A percentile compares a stretch with the other conserved stretches of the same genome.
These are phyloP conservation scores for Ophioderma brevispina DNA, from an alignment of 35 echinoderm and acorn worm species.

Conservation along the genomic window DNA sequence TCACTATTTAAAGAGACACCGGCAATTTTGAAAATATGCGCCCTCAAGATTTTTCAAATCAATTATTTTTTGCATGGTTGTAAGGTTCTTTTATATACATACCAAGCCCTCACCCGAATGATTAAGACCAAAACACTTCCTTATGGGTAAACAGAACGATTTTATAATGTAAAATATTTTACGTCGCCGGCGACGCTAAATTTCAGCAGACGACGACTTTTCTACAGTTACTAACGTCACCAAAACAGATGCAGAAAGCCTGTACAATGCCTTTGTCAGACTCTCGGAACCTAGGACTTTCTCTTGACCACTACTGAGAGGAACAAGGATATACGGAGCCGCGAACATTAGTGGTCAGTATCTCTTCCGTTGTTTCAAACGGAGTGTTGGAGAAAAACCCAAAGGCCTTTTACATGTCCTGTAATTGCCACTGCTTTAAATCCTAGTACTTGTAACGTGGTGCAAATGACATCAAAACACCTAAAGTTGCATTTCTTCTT, in stretches of 20 bases:
- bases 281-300: neutral
- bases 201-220: no score
- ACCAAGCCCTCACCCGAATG: no score
- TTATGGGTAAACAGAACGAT: no score
- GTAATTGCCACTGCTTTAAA: constrained; percentile 28
- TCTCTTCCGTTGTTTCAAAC: neutral
- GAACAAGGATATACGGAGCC: constrained; percentile 34
- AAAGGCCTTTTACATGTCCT: constrained; percentile 36
- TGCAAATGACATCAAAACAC: constrained; percentile 20
- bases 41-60: no score
- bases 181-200: no score
- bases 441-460: constrained; percentile 13
- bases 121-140: no score
- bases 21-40: no score
- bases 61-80: no score
- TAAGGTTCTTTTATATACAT: no score
- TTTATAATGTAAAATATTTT: no score
- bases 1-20: no score
- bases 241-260: constrained; percentile 16
- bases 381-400: constrained; percentile 22
- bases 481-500: no score
- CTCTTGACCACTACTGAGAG: constrained; percentile 7
- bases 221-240: constrained; percentile 18
- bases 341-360: constrained; percentile 32
- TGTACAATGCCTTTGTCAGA: constrained; percentile 23